Percentiles rank a stretch among this genome's conserved stretches.
phyloP scores from a whole-genome alignment of 2,797 vertebrate species.

The Myotis planiceps region DNA sequence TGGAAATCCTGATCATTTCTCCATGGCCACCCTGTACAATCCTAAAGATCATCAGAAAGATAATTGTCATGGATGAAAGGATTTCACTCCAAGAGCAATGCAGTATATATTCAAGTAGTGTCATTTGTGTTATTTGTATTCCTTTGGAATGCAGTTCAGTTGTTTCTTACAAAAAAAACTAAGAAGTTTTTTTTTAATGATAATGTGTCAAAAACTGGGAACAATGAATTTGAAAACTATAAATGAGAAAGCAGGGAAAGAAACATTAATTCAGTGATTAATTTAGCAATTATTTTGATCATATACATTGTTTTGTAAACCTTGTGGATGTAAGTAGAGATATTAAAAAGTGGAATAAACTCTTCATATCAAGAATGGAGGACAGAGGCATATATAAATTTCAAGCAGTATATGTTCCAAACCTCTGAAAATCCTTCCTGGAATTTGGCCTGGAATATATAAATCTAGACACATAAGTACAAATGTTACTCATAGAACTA shows the following conservation, averaged over 20 bases:
- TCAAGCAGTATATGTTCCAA: conserved; percentile 38
- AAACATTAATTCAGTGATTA: neutral
- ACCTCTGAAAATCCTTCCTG: conserved; percentile 53
- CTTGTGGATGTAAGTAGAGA: neutral
- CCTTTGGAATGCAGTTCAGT: neutral
- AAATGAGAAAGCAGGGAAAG: neutral
- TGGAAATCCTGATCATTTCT: neutral
- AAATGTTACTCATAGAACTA: conserved; percentile 52
- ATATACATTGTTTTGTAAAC: conserved; percentile 10
- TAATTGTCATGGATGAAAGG: neutral
- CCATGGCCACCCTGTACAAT: neutral
- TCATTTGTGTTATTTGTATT: neutral
- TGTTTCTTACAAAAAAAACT: neutral
- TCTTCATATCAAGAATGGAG: neutral
- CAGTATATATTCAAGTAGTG: neutral
- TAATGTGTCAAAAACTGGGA: neutral
- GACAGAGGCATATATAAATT: conserved; percentile 13
- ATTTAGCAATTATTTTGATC: conserved; percentile 31
- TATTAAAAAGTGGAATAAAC: conserved; percentile 44
- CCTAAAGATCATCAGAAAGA: neutral
- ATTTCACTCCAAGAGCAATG: neutral
- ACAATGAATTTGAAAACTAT: conserved; percentile 1
- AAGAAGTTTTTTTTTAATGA: neutral
- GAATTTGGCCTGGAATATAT: conserved; percentile 36
- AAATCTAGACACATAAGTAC: conserved; percentile 50